Conservation (phyloP, 2,888 invertebrate species). For the Drepana falcataria region DNA sequence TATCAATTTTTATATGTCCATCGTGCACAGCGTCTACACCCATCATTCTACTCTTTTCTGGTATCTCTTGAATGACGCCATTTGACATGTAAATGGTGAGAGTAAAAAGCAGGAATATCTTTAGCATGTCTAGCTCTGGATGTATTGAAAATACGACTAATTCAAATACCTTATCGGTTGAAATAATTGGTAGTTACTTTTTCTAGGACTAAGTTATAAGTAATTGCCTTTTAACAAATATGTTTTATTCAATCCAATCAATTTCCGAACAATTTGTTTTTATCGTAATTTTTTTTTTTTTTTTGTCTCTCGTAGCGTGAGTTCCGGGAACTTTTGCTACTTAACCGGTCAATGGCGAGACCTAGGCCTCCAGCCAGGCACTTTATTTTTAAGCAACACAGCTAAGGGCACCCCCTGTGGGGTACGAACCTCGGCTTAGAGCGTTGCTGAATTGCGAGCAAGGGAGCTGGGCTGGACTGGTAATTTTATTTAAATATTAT, state of each 20-base stretch:
- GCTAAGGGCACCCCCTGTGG: no score
- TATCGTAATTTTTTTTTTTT: background rate
- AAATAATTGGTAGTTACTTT: background rate
- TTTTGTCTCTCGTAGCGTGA: no score
- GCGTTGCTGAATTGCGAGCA: no score
- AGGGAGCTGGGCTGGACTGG: no score
- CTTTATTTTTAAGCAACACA: no score
- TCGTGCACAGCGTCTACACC: slow-evolving; percentile 51
- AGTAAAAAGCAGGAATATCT: background rate
- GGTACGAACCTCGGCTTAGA: no score
- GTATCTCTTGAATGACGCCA: slow-evolving; percentile 5
- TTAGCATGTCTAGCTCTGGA: background rate
- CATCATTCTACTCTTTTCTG: slow-evolving; percentile 34
- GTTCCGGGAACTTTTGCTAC: no score
- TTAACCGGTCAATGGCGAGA: no score
- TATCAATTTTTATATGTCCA: slow-evolving; percentile 39
- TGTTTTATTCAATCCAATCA: background rate
- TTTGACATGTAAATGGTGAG: background rate
- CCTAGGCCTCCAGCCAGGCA: no score
- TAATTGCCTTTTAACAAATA: background rate
- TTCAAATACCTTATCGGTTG: background rate
- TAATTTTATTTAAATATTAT: no score
- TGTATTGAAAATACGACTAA: background rate
- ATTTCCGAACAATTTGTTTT: background rate
- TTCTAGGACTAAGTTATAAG: background rate